These are phyloP conservation scores for Tragopan temminckii DNA, from an alignment of 2,797 vertebrate genomes.

Conservation along the genomic window DNA sequence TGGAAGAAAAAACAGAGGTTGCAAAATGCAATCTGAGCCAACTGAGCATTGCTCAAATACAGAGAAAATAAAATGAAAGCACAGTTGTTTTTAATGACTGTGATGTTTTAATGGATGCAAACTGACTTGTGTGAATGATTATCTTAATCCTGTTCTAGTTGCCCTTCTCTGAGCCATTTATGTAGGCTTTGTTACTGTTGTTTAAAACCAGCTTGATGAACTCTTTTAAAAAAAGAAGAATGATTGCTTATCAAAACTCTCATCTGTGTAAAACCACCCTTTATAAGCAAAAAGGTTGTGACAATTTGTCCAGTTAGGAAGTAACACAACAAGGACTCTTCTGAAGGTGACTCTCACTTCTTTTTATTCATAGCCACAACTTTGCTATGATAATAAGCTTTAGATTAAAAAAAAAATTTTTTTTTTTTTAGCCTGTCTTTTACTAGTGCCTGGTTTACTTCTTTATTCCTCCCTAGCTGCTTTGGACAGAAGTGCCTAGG, in stretches of 20 bases:
- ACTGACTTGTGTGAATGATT: background rate
- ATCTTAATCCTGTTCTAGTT: background rate
- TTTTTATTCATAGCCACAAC: background rate
- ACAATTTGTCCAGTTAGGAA: rapidly evolving
- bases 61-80: background rate
- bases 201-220: background rate
- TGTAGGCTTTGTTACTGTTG: background rate
- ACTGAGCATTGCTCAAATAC: background rate
- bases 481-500: background rate
- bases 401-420: no score
- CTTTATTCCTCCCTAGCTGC: background rate
- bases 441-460: background rate
- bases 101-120: background rate
- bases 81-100: background rate
- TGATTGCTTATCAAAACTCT: background rate
- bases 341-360: background rate
- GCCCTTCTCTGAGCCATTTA: background rate
- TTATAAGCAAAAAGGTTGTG: background rate
- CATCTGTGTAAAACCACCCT: background rate
- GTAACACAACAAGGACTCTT: background rate
- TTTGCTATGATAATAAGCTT: rapidly evolving
- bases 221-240: no score
- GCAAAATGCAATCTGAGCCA: background rate
- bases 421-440: background rate
- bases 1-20: background rate